These are phyloP conservation scores for Hoplias malabaricus DNA, from an alignment of 2,113 vertebrate species.

Conservation along the genomic window DNA sequence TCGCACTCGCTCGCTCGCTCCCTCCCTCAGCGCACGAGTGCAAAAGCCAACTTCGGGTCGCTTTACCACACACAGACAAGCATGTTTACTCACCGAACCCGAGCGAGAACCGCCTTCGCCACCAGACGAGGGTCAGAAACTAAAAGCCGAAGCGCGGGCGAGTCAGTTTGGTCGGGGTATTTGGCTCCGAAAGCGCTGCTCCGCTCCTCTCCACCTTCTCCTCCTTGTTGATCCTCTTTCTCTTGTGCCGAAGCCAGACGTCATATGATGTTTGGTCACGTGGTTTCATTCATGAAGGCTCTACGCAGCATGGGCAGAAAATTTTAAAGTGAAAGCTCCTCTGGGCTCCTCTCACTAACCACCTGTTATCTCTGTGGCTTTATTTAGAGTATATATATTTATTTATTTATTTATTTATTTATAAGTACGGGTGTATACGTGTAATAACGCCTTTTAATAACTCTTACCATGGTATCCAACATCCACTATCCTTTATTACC, in stretches of 20 bases:
- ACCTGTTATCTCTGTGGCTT: conserved; percentile 11
- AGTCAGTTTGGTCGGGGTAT: conserved; percentile 33
- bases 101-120: not conserved
- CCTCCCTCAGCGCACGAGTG: not conserved
- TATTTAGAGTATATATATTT: not conserved
- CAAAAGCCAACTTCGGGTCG: not conserved
- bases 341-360: not conserved
- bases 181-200: conserved; percentile 51
- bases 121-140: not conserved
- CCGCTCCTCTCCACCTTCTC: conserved; percentile 61
- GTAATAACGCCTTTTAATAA: no score
- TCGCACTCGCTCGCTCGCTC: no score
- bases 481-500: no score
- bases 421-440: no score
- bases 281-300: conserved; percentile 93
- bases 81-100: conserved; percentile 62
- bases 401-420: no score
- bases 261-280: conserved; percentile 95
- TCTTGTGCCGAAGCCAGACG: conserved; percentile 75
- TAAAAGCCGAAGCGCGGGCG: not conserved
- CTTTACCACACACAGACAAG: not conserved
- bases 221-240: conserved; percentile 68
- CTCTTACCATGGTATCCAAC: no score
- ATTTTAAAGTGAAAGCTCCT: conserved; percentile 70
- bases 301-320: conserved; percentile 69